A percentile compares a stretch with the other conserved stretches of the same genome.
Evolutionary conservation across 2,888 invertebrate genomes (phyloP).

Genomic region (Ctenicera cuprea): DNA sequence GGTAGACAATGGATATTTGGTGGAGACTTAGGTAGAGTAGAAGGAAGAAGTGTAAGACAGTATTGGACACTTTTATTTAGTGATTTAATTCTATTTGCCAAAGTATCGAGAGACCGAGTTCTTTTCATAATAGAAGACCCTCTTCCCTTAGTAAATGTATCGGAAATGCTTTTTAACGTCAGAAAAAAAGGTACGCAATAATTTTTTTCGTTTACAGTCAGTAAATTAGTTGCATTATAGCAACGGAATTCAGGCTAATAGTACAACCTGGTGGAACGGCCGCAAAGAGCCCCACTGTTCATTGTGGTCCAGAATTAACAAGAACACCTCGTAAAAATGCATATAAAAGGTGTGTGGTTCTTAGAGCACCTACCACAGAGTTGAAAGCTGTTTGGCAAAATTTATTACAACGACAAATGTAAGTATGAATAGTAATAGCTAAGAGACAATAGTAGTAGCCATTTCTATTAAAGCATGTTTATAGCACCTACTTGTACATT

Average conservation of each 20-base stretch:
- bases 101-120: conserved; percentile 90
- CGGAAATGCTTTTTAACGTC: conserved; percentile 90
- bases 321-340: conserved; percentile 79
- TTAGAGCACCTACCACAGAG: conserved; percentile 89
- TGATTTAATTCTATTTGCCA: conserved; percentile 89
- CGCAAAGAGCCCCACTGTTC: conserved; percentile 84
- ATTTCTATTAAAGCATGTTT: conserved; percentile 6
- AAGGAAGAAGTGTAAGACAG: conserved; percentile 87
- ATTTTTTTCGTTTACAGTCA: neutral
- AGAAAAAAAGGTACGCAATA: conserved; percentile 83
- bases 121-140: conserved; percentile 93
- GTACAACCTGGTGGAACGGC: conserved; percentile 79
- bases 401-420: conserved; percentile 91
- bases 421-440: conserved; percentile 73
- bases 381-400: conserved; percentile 94
- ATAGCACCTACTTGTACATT: neutral
- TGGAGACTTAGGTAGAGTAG: conserved; percentile 88
- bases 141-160: conserved; percentile 84
- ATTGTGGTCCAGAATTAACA: conserved; percentile 81
- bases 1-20: conserved; percentile 94
- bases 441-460: neutral
- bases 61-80: conserved; percentile 92
- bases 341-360: conserved; percentile 81
- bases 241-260: conserved; percentile 89
- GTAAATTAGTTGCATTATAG: conserved; percentile 69